These are phyloP conservation scores for Acrobasis repandana DNA, from an alignment of 2,888 invertebrate genomes.

Conservation along the genomic window DNA sequence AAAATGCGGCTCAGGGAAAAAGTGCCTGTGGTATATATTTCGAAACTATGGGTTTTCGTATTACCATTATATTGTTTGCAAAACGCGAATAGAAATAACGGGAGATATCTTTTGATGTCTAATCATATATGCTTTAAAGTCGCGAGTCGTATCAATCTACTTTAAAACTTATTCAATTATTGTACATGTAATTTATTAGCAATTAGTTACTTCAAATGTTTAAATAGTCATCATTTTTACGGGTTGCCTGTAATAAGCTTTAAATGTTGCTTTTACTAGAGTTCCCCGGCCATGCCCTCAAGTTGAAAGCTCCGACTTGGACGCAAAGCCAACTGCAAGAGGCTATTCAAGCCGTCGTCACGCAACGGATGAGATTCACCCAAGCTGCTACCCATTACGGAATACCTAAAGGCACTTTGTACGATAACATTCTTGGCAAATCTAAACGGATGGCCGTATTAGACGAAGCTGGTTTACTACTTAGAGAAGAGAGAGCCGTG, in stretches of 20 bases:
- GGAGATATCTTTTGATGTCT: too few relatives aligned
- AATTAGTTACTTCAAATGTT: background rate
- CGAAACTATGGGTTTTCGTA: background rate
- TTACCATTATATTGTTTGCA: background rate
- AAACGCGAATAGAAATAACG: background rate
- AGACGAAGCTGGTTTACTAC: slow-evolving; percentile 85
- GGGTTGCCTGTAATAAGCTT: slow-evolving; percentile 38
- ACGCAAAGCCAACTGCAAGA: slow-evolving; percentile 88
- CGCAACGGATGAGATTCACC: slow-evolving; percentile 90
- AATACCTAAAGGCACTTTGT: slow-evolving; percentile 90
- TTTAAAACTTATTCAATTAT: background rate
- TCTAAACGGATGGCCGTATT: slow-evolving; percentile 89
- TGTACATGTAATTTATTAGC: background rate
- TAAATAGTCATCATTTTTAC: slow-evolving; percentile 35
- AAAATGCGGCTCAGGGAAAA: slow-evolving; percentile 32
- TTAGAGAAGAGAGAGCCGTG: slow-evolving; percentile 85
- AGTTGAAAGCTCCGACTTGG: slow-evolving; percentile 90
- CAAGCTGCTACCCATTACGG: slow-evolving; percentile 88
- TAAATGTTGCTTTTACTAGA: slow-evolving; percentile 63
- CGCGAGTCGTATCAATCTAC: too few relatives aligned
- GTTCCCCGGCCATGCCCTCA: slow-evolving; percentile 85
- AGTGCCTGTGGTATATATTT: background rate
- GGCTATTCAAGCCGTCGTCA: slow-evolving; percentile 89
- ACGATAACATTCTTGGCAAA: slow-evolving; percentile 90
- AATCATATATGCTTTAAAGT: too few relatives aligned